phyloP scores from a whole-genome alignment of 2,797 vertebrate species.

The Bryconaethiops microstoma region DNA sequence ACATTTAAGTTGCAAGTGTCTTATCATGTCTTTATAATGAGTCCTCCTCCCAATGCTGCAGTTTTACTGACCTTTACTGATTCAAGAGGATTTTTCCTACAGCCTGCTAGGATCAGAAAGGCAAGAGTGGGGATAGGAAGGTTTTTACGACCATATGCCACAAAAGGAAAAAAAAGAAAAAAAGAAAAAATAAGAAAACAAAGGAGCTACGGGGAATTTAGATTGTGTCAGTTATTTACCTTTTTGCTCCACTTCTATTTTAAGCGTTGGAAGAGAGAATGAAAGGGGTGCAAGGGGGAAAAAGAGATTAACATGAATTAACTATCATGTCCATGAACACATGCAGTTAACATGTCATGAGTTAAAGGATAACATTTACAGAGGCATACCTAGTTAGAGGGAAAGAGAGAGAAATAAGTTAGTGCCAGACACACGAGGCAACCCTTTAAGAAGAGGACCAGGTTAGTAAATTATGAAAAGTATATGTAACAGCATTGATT shows the following conservation, averaged over 20 bases:
- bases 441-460: constrained; percentile 81
- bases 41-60: constrained; percentile 76
- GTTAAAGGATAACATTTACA: constrained; percentile 83
- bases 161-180: constrained; percentile 64
- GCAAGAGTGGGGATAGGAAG: constrained; percentile 86
- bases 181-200: constrained; percentile 69
- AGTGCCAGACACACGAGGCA: constrained; percentile 74
- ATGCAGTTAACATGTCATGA: constrained; percentile 94
- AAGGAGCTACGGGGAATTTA: constrained; percentile 92
- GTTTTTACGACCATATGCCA: constrained; percentile 93
- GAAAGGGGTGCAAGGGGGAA: constrained; percentile 95
- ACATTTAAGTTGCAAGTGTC: constrained; percentile 85
- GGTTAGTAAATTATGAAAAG: constrained; percentile 68
- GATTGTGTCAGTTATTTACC: constrained; percentile 98
- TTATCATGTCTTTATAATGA: constrained; percentile 66
- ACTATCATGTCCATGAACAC: constrained; percentile 91
- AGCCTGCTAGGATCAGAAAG: constrained; percentile 84
- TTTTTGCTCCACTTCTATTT: constrained; percentile 99
- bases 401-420: constrained; percentile 71
- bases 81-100: constrained; percentile 79
- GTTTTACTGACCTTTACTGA: constrained; percentile 82
- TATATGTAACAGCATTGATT: constrained; percentile 60
- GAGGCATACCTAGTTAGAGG: constrained; percentile 85
- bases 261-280: constrained; percentile 99
- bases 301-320: constrained; percentile 99